Evolutionary conservation across 2,113 vertebrate genomes (phyloP), one percentile per base, ranked within the genome.

Genomic region (Gnathonemus longibarbis): DNA sequence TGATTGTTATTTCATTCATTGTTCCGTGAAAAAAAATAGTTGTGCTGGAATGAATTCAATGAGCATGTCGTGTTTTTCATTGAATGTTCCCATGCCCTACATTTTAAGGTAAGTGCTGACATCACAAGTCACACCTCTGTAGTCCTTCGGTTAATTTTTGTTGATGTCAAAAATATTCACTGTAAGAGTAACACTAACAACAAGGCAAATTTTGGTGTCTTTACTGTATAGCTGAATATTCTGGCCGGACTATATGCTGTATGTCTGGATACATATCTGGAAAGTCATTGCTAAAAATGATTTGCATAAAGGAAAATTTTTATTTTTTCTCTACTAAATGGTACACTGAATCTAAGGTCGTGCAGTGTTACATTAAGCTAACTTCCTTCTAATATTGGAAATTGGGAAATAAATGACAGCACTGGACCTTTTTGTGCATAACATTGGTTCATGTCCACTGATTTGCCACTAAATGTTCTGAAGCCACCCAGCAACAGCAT

Each of bases 161-260:
- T 90, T 92, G 93, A 91, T 92, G 92, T 93, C 93, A 91, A 92
- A 94, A 93, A 94, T 56, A 94, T 95, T 95, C 95, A 95, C 42
- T 31, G 39, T 11, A 89, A 24, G 17, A 49, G 48, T n/a, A 21
- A 24, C 15, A 31, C 31, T 89, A 53, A 89, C 53, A 80, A 89
- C 53, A 27, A 56, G 10, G 19, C 74, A 24, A 24, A 80, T 42
- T 39, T 24, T 19, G 11, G 19, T 42, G 13, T 39, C 48, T 21
- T 46, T 13, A 46, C 24, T 62, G 66, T 50, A 45, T 52, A 21
- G 5, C 35, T n/a, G 39, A n/a, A 77, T 1, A 35, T 31, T 39
- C 5, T 17, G 70, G 70, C 31, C 13, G 39, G 70, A 77, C 8
- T 17, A 39, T 31, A 21, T 21, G 70, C 70, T 77, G 31, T 77